Evolutionary conservation across 2,888 invertebrate species (phyloP).

Genomic region (Myathropa florea): DNA sequence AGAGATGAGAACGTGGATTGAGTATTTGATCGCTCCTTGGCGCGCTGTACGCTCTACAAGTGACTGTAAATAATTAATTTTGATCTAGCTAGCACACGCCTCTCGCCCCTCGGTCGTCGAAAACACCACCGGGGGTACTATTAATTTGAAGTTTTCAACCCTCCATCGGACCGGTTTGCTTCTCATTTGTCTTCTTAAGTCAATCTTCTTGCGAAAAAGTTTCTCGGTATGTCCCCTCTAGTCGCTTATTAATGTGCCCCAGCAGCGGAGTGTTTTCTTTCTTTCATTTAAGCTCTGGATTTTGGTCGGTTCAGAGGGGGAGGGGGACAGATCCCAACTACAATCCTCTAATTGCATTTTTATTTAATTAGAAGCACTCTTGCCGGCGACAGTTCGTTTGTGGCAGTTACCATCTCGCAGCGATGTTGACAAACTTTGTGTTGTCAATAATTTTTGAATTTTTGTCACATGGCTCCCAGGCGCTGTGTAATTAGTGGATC

Average conservation of each 20-base stretch:
- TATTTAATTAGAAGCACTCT: slow-evolving; percentile 31
- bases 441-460: neutral
- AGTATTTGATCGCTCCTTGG: slow-evolving; percentile 54
- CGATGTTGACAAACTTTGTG: slow-evolving; percentile 3
- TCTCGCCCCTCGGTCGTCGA: neutral
- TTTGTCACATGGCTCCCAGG: neutral
- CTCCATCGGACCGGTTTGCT: slow-evolving; percentile 9
- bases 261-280: slow-evolving; percentile 10
- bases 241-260: slow-evolving; percentile 30
- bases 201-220: slow-evolving; percentile 22
- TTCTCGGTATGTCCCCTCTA: neutral
- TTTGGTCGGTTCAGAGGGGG: slow-evolving; percentile 26
- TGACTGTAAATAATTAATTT: slow-evolving; percentile 66
- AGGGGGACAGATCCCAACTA: neutral
- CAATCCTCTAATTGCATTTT: slow-evolving; percentile 53
- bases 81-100: slow-evolving; percentile 13
- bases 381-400: neutral
- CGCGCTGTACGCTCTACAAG: slow-evolving; percentile 58
- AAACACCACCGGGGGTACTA: slow-evolving; percentile 33
- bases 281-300: slow-evolving; percentile 26
- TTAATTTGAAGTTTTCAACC: slow-evolving; percentile 10
- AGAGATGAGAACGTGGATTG: neutral
- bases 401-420: neutral
- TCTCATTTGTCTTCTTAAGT: slow-evolving; percentile 48
- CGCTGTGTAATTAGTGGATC: neutral